Percentiles rank a stretch among this genome's conserved stretches.
These are phyloP conservation scores for Periophthalmodon schlosseri DNA, from an alignment of 2,113 vertebrate species.

Conservation along the genomic window DNA sequence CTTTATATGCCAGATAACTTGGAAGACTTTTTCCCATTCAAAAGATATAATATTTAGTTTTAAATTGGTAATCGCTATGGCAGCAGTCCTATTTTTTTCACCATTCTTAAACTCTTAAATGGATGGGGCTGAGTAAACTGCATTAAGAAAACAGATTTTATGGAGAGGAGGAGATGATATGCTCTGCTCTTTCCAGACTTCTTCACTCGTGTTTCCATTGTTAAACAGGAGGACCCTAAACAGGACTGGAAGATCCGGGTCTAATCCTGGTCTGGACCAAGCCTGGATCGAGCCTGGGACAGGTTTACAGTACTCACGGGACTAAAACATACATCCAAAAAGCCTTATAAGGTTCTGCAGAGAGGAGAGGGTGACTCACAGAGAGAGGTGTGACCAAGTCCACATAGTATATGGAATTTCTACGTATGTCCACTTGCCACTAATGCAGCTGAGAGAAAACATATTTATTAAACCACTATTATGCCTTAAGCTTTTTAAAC, in stretches of 20 bases:
- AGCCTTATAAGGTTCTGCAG: slow-evolving; percentile 24
- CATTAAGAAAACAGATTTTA: slow-evolving; percentile 47
- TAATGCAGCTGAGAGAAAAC: too few relatives aligned
- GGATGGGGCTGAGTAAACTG: not conserved
- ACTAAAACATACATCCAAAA: slow-evolving; percentile 27
- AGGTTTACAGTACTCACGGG: slow-evolving; percentile 47
- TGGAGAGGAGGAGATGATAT: slow-evolving; percentile 37
- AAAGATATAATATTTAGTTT: too few relatives aligned
- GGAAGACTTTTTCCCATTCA: too few relatives aligned
- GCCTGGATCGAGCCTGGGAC: slow-evolving; percentile 24
- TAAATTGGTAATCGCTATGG: too few relatives aligned
- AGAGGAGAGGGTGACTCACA: not conserved
- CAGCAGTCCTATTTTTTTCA: too few relatives aligned
- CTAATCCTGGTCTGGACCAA: slow-evolving; percentile 27
- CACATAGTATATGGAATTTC: too few relatives aligned
- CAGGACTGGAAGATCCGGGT: slow-evolving; percentile 31
- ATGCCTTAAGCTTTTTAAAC: too few relatives aligned
- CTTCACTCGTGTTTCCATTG: slow-evolving; percentile 56
- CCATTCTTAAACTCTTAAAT: too few relatives aligned
- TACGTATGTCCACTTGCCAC: too few relatives aligned
- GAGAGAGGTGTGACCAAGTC: too few relatives aligned
- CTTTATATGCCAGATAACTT: too few relatives aligned
- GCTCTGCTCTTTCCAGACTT: slow-evolving; percentile 44
- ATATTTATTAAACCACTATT: too few relatives aligned
- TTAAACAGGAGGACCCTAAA: slow-evolving; percentile 35